Evolutionary conservation across 2,113 vertebrate species (phyloP), one percentile per base, ranked within the genome.

Genomic region (Serilophus lunatus): DNA sequence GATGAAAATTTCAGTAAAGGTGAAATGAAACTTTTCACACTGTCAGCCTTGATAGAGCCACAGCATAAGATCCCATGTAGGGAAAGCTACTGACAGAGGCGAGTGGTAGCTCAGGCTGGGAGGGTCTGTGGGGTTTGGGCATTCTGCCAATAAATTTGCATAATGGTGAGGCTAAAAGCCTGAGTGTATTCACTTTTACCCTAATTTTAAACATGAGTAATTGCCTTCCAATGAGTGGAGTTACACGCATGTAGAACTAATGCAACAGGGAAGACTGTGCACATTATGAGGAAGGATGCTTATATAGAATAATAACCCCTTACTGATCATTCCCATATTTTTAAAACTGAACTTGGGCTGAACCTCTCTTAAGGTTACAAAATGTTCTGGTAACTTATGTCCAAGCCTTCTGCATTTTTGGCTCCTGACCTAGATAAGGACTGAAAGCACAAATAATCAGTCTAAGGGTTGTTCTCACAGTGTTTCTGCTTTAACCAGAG

Each of bases 281-380:
- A 26, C 68, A 14, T 33, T 42, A 93, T 68, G 60, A 35, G 49
- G 68, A 87, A 78, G 71, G 53, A 36, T 71, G 35, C 50, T 93
- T 0, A 0, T 61, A 69, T 1, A 65, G 56, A 85, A 42, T 82
- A 95, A 82, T 81, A 74, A 88, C 25, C 40, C 56, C 47, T 59
- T n/a, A 38, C 75, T 63, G 71, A 90, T 72, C 29, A 18, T 60
- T 89, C 42, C 19, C 0, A 3, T 96, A 95, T 95, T 96, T 97
- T 97, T 96, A 94, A 95, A 91, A 80, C 47, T 97, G 95, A 97
- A 96, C 90, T 97, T 85, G 68, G 56, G 54, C 74, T 97, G 95
- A 96, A 95, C 94, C 59, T 92, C 63, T 59, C 78, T 90, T 72
- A 96, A 90, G 82, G 63, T 90, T 96, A 91, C 54, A 51, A 24